These are phyloP conservation scores for Hyles lineata DNA, from an alignment of 2,888 invertebrate species.

Conservation along the genomic window DNA sequence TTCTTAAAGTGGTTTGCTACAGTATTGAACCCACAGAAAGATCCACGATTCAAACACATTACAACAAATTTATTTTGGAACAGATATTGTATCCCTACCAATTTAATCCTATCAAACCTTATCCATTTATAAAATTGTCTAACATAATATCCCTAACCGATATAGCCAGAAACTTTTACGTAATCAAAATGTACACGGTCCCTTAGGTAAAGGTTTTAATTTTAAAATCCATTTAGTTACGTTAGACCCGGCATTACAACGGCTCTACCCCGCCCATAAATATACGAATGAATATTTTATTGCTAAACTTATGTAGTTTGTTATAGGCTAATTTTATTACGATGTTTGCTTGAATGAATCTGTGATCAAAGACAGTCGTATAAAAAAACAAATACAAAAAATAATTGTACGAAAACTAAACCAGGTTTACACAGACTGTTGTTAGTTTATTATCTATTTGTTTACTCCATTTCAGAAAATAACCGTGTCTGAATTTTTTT, in stretches of 20 bases:
- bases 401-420: too few relatives aligned
- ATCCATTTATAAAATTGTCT: constrained; percentile 21
- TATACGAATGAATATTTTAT: constrained; percentile 60
- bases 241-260: constrained; percentile 46
- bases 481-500: too few relatives aligned
- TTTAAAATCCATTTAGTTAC: constrained; percentile 78
- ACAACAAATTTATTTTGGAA: too few relatives aligned
- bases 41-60: too few relatives aligned
- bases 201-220: constrained; percentile 66
- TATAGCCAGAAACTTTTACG: constrained; percentile 35
- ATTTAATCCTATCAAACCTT: neutral
- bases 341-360: constrained; percentile 24
- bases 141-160: neutral
- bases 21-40: too few relatives aligned
- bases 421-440: too few relatives aligned
- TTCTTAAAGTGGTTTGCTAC: too few relatives aligned
- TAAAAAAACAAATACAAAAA: too few relatives aligned
- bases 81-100: neutral
- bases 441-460: too few relatives aligned
- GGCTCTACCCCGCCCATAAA: constrained; percentile 48
- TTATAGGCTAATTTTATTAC: constrained; percentile 38
- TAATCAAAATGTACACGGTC: constrained; percentile 58
- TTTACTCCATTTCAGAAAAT: too few relatives aligned
- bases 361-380: constrained; percentile 8
- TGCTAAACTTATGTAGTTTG: constrained; percentile 42